phyloP scores from a whole-genome alignment of 1,140 invertebrate species.

The Streblospio benedicti region DNA sequence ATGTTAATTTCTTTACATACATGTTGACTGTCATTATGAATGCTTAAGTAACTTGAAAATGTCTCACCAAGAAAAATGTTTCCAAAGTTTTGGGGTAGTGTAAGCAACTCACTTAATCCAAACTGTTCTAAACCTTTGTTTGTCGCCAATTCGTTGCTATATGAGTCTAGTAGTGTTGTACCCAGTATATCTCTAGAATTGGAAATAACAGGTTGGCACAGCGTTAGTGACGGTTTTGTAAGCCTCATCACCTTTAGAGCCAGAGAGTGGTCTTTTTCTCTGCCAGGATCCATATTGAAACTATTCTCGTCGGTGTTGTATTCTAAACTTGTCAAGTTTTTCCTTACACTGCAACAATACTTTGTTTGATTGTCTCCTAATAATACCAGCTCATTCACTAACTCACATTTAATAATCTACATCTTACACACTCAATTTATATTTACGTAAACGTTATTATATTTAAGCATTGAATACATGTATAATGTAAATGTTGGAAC shows the following conservation, averaged over 20 bases:
- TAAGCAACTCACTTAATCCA: slow-evolving; percentile 74
- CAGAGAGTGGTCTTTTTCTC: slow-evolving; percentile 14
- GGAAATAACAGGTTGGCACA: slow-evolving; percentile 62
- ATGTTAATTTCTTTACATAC: slow-evolving; percentile 42
- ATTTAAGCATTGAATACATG: too few species aligned
- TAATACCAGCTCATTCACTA: too few species aligned
- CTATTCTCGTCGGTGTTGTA: not conserved
- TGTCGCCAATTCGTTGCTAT: slow-evolving; percentile 67
- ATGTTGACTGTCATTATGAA: slow-evolving; percentile 86
- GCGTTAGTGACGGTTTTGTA: slow-evolving; percentile 74
- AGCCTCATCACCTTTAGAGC: slow-evolving; percentile 70
- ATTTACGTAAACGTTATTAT: too few species aligned
- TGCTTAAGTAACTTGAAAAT: slow-evolving; percentile 93
- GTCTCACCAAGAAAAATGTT: slow-evolving; percentile 88
- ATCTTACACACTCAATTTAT: too few species aligned
- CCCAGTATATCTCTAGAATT: slow-evolving; percentile 76
- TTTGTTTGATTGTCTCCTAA: too few species aligned
- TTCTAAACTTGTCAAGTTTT: too few species aligned
- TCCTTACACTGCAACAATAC: too few species aligned
- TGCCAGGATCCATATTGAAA: slow-evolving; percentile 7
- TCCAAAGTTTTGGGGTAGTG: slow-evolving; percentile 90
- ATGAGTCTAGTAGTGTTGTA: slow-evolving; percentile 64
- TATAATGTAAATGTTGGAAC: too few species aligned
- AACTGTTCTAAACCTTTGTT: slow-evolving; percentile 71
- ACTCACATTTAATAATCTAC: too few species aligned